phyloP scores from a whole-genome alignment of 1,140 invertebrate genomes.

The Diorhabda elongata region DNA sequence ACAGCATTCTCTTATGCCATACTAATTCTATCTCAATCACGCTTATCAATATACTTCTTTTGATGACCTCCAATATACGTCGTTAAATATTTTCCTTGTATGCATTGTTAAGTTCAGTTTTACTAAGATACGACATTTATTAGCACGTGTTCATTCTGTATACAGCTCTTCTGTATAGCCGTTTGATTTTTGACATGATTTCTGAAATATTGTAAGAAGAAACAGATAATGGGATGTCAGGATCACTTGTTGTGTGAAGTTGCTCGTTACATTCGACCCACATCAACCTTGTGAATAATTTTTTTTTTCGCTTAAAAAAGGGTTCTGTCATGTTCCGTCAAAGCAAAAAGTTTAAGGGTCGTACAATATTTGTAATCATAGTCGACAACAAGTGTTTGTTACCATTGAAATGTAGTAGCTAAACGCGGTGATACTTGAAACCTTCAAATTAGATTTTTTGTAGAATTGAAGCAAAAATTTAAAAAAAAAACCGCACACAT shows the following conservation, averaged over 20 bases:
- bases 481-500: no score
- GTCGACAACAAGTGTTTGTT: not conserved
- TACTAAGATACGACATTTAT: no score
- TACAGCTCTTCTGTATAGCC: no score
- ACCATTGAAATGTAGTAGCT: not conserved
- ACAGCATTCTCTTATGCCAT: no score
- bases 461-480: no score
- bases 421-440: not conserved
- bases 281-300: not conserved
- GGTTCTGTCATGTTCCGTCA: not conserved
- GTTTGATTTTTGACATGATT: not conserved
- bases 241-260: not conserved
- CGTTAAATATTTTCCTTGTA: no score
- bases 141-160: no score
- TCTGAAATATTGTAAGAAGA: not conserved
- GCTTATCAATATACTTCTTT: no score
- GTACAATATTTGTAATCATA: not conserved
- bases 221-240: constrained; percentile 1
- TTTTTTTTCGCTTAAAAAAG: constrained; percentile 3
- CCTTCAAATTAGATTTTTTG: no score
- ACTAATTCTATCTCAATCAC: no score
- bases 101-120: no score
- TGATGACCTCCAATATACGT: no score
- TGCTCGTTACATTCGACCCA: constrained; percentile 1
- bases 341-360: not conserved